Percentiles rank a stretch among this genome's conserved stretches.
phyloP scores from a whole-genome alignment of 1,140 invertebrate species.

The Drosophila tsacasi region DNA sequence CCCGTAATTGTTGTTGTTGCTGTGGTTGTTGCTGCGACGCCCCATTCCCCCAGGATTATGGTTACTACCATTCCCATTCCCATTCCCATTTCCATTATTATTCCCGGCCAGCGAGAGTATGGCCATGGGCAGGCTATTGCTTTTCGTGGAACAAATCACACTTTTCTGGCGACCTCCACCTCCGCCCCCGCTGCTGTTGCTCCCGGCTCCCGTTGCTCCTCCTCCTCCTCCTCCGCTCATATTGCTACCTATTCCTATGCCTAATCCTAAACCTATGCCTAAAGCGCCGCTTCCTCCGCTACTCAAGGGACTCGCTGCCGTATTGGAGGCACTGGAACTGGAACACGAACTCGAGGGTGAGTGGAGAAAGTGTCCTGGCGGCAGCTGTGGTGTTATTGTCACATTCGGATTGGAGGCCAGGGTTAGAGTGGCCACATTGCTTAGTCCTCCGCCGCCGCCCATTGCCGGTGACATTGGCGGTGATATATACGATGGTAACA shows the following conservation, averaged over 20 bases:
- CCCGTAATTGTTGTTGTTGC: constrained; percentile 37
- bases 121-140: constrained; percentile 65
- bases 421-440: constrained; percentile 63
- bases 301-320: constrained; percentile 66
- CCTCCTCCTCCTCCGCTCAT: neutral
- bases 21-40: constrained; percentile 32
- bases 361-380: constrained; percentile 75
- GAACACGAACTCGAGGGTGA: constrained; percentile 71
- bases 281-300: constrained; percentile 1
- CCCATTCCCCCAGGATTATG: neutral
- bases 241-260: constrained; percentile 3
- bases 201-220: neutral
- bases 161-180: constrained; percentile 65
- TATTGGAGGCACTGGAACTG: constrained; percentile 70
- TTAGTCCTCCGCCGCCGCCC: constrained; percentile 8
- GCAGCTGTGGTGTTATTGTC: constrained; percentile 79
- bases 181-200: neutral
- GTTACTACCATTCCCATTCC: neutral
- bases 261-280: constrained; percentile 7
- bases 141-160: constrained; percentile 80
- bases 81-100: neutral
- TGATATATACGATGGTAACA: constrained; percentile 76
- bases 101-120: constrained; percentile 57
- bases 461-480: constrained; percentile 81
- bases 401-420: constrained; percentile 79